These are phyloP conservation scores for Tetragnatha versicolor DNA, from an alignment of 1,140 invertebrate genomes.

Conservation along the genomic window DNA sequence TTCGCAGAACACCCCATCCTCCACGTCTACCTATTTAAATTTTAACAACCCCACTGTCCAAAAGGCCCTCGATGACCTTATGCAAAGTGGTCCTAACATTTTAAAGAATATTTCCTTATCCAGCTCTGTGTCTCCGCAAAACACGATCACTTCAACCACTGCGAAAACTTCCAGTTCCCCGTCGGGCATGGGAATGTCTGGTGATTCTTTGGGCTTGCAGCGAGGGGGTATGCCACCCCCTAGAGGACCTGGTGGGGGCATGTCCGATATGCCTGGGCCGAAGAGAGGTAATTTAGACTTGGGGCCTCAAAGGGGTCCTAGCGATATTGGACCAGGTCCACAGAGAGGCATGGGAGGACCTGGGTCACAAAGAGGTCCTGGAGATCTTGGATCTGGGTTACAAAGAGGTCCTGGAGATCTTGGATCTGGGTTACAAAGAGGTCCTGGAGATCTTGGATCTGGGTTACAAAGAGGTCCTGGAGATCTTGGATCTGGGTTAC, in stretches of 20 bases:
- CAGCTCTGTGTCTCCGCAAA: not conserved
- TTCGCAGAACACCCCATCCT: not conserved
- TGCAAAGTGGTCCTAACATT: constrained; percentile 62
- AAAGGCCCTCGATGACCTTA: constrained; percentile 65
- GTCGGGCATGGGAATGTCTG: not conserved
- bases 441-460: not conserved
- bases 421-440: not conserved
- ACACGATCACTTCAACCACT: not conserved
- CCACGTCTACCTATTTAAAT: constrained; percentile 61
- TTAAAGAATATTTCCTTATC: constrained; percentile 51
- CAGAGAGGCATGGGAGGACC: constrained; percentile 10
- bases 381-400: not conserved
- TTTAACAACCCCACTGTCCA: constrained; percentile 66
- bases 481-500: not conserved
- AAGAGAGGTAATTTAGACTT: not conserved
- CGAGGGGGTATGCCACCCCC: constrained; percentile 7
- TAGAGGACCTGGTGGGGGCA: not conserved
- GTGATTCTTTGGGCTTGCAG: constrained; percentile 16
- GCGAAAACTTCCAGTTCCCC: not conserved
- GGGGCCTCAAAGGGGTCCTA: not conserved
- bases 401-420: not conserved
- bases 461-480: constrained; percentile 13
- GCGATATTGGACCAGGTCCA: not conserved
- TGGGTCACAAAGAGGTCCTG: not conserved
- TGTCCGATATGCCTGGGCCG: not conserved